Percentiles rank a stretch among this genome's conserved stretches.
These are phyloP conservation scores for Machimus atricapillus DNA, from an alignment of 2,888 invertebrate species.

Conservation along the genomic window DNA sequence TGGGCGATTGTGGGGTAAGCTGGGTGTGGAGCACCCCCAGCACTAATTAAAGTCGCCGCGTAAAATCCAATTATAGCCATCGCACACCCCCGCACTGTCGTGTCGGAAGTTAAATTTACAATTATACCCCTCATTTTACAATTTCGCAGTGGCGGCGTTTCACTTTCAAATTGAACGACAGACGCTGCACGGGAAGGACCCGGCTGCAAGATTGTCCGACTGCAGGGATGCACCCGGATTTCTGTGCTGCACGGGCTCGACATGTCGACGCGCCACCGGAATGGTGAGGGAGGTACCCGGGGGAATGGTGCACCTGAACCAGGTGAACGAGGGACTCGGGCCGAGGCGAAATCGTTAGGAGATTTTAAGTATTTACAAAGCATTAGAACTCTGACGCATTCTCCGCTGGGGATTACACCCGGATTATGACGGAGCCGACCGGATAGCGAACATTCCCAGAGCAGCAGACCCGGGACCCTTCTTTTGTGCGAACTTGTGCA, in stretches of 20 bases:
- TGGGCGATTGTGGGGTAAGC: background rate
- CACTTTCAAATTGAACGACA: background rate
- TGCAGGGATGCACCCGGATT: background rate
- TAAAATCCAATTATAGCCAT: background rate
- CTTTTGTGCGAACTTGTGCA: constrained; percentile 25
- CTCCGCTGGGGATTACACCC: background rate
- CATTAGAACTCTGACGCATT: constrained; percentile 15
- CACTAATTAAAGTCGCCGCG: background rate
- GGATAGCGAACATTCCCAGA: background rate
- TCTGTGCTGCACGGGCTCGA: background rate
- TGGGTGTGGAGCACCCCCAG: background rate
- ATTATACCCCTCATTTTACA: background rate
- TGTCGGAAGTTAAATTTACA: background rate
- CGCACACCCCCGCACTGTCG: background rate
- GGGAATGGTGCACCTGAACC: background rate
- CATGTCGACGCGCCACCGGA: background rate
- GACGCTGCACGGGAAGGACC: background rate
- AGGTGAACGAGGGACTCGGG: background rate
- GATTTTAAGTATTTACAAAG: constrained; percentile 23
- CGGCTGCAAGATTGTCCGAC: background rate
- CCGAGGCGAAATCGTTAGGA: background rate
- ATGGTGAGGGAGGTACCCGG: background rate
- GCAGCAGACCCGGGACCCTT: background rate
- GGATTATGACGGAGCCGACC: constrained; percentile 1
- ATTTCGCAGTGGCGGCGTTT: background rate